phyloP scores from a whole-genome alignment of 2,888 invertebrate species.

The Lasioglossum marginatum region DNA sequence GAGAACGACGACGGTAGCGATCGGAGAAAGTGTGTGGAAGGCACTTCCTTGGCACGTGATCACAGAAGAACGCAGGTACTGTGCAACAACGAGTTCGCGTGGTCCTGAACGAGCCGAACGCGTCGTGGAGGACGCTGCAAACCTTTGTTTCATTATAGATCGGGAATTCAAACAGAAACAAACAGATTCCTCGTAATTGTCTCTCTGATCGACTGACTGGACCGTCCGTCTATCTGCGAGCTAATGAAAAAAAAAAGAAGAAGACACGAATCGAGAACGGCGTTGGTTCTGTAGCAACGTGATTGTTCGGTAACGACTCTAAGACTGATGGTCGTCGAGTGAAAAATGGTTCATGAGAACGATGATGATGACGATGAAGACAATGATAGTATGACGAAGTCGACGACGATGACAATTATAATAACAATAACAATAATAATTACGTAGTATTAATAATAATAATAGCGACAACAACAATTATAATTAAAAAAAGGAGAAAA shows the following conservation, averaged over 20 bases:
- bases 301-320: slow-evolving; percentile 17
- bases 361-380: neutral
- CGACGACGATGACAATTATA: slow-evolving; percentile 26
- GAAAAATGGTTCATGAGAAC: neutral
- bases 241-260: neutral
- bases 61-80: slow-evolving; percentile 54
- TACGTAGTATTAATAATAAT: slow-evolving; percentile 25
- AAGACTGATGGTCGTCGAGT: slow-evolving; percentile 14
- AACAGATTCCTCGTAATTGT: neutral
- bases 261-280: neutral
- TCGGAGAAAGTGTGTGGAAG: slow-evolving; percentile 26
- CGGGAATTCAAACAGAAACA: neutral
- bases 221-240: neutral
- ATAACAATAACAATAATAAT: slow-evolving; percentile 28
- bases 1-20: neutral
- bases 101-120: neutral
- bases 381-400: neutral
- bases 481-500: slow-evolving; percentile 57
- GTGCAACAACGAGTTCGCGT: slow-evolving; percentile 27
- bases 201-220: neutral
- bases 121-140: neutral
- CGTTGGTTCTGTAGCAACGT: slow-evolving; percentile 11
- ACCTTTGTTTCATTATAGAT: neutral
- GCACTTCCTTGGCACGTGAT: slow-evolving; percentile 46
- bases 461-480: slow-evolving; percentile 28